Evolutionary conservation across 2,888 invertebrate genomes (phyloP).

Genomic region (Tiliacea citrago): DNA sequence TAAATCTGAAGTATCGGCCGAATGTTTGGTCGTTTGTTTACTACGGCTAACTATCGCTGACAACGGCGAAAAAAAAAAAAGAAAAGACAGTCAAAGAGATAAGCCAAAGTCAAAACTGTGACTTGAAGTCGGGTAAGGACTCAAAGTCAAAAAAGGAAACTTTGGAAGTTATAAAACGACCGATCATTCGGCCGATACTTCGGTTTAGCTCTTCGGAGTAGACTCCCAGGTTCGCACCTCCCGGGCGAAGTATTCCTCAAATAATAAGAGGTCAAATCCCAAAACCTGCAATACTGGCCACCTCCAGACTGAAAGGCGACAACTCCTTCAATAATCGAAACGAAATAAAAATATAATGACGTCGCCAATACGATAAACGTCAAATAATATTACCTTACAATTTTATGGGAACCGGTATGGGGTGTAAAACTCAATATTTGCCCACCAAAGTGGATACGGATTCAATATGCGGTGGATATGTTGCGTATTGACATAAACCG

Average conservation of each 20-base stretch:
- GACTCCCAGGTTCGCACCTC: too few species aligned
- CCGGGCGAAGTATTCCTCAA: neutral
- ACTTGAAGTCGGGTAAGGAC: too few species aligned
- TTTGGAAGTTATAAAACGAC: too few species aligned
- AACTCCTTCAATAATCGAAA: conserved; percentile 1
- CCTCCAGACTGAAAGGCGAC: conserved; percentile 33
- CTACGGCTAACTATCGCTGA: too few species aligned
- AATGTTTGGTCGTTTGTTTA: too few species aligned
- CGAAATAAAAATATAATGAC: conserved; percentile 39
- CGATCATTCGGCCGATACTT: too few species aligned
- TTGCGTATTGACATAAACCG: conserved; percentile 32
- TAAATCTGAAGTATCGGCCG: too few species aligned
- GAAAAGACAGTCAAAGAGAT: too few species aligned
- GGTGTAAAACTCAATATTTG: conserved; percentile 55
- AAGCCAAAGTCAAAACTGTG: too few species aligned
- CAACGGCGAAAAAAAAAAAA: too few species aligned
- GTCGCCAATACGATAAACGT: conserved; percentile 45
- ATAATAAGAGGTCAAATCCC: neutral
- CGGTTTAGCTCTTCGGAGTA: too few species aligned
- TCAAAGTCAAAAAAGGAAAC: too few species aligned
- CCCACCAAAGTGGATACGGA: conserved; percentile 37
- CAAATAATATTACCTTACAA: conserved; percentile 39
- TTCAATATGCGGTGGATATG: conserved; percentile 31
- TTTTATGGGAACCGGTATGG: conserved; percentile 43
- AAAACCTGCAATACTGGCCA: neutral